Conservation (phyloP, 2,113 vertebrate species). For the Pollimyrus isidori region DNA sequence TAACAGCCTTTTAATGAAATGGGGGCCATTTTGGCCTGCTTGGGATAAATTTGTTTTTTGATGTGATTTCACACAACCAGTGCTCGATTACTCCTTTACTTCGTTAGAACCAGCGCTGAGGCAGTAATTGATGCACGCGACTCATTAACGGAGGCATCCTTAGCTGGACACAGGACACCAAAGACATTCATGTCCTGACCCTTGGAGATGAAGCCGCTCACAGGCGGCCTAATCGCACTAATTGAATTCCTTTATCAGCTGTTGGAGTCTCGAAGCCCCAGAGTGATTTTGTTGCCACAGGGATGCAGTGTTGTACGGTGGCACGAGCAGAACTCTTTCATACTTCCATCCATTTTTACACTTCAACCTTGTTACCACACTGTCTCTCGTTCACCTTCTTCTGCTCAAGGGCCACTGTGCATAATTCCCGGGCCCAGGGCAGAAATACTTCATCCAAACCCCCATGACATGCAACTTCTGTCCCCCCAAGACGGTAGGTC, state of each 20-base stretch:
- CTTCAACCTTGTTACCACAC: conserved; percentile 23
- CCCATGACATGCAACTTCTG: background rate
- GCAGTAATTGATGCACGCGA: conserved; percentile 44
- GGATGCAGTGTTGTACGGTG: conserved; percentile 10
- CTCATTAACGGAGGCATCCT: conserved; percentile 38
- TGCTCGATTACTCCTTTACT: background rate
- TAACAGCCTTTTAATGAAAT: background rate
- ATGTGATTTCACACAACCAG: background rate
- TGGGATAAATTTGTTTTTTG: background rate
- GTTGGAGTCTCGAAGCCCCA: conserved; percentile 42
- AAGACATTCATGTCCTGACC: conserved; percentile 43
- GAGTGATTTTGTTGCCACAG: conserved; percentile 43
- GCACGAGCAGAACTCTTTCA: background rate
- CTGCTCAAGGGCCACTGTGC: background rate
- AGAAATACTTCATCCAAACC: background rate
- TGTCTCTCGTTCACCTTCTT: conserved; percentile 7
- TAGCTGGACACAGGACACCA: conserved; percentile 35
- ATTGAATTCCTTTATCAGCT: conserved; percentile 56
- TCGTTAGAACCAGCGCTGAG: background rate
- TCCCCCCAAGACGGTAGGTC: background rate
- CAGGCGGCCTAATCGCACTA: conserved; percentile 49
- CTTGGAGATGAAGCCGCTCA: conserved; percentile 41
- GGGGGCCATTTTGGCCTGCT: background rate
- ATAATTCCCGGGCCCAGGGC: background rate
- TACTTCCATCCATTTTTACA: background rate